These are phyloP conservation scores for Pangasius macronema DNA, from an alignment of 2,797 vertebrate genomes.

Conservation along the genomic window DNA sequence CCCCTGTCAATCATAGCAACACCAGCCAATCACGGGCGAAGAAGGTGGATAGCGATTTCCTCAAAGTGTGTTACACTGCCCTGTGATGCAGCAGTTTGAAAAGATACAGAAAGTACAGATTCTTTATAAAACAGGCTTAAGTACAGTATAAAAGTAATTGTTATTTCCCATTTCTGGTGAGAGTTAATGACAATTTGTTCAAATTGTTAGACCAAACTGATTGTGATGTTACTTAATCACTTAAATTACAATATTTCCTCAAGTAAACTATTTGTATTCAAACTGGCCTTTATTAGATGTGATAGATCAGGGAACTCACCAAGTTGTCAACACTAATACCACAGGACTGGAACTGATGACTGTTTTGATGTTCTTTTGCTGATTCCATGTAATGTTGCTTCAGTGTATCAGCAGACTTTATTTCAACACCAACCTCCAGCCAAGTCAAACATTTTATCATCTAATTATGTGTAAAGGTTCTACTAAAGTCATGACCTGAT, in stretches of 20 bases:
- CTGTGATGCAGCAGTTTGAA: too few species aligned
- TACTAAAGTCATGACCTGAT: neutral
- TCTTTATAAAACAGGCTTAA: neutral
- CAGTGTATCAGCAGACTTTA: slow-evolving; percentile 16
- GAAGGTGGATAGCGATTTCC: neutral
- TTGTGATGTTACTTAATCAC: neutral
- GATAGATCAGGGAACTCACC: neutral
- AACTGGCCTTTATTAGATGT: neutral
- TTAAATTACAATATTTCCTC: neutral
- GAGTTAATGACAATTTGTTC: neutral
- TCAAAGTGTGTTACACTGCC: neutral
- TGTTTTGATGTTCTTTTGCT: slow-evolving; percentile 2
- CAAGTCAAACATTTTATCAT: neutral
- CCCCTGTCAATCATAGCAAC: neutral
- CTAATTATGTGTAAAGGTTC: neutral
- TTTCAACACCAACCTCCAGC: slow-evolving; percentile 10
- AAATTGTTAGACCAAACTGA: neutral
- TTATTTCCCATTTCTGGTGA: neutral
- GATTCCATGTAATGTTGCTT: slow-evolving; percentile 5
- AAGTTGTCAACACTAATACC: neutral
- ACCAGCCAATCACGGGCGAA: neutral
- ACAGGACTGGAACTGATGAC: neutral
- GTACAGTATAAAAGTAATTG: neutral
- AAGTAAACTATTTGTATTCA: neutral
- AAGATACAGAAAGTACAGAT: neutral